phyloP scores from a whole-genome alignment of 2,797 vertebrate genomes.

The Eurystomus glaucurus region DNA sequence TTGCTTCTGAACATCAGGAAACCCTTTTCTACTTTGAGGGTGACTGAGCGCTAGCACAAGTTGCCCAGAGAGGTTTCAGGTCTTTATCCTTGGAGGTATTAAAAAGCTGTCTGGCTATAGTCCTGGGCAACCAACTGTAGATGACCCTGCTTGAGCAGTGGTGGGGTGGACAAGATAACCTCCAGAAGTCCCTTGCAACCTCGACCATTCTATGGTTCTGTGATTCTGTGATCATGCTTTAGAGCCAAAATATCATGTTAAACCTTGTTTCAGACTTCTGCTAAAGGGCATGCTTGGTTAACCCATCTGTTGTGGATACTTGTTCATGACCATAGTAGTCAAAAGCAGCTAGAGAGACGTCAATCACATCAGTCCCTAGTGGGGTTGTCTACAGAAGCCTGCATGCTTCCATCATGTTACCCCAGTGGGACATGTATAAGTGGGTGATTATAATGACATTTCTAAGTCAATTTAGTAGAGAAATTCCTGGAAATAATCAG shows the following conservation, averaged over 20 bases:
- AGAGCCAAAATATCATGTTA: neutral
- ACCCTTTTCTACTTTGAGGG: neutral
- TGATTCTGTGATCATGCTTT: neutral
- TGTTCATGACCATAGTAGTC: neutral
- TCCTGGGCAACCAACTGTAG: neutral
- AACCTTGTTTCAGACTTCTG: neutral
- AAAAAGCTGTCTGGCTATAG: neutral
- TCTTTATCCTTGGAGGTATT: neutral
- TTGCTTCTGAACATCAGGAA: neutral
- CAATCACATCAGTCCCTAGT: neutral
- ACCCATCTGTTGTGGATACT: neutral
- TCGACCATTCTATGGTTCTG: neutral
- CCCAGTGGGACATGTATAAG: neutral
- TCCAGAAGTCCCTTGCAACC: neutral
- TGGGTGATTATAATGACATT: neutral
- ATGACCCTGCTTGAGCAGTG: neutral
- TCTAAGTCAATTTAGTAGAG: neutral
- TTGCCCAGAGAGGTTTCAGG: neutral
- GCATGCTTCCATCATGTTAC: neutral
- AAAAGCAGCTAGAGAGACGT: neutral
- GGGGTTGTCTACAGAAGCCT: neutral
- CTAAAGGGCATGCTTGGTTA: neutral
- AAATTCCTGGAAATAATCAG: neutral
- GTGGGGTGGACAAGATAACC: neutral
- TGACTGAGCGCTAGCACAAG: neutral